Evolutionary conservation across 2,113 vertebrate species (phyloP), one percentile per base, ranked within the genome.

Genomic region (Nannospalax galili): DNA sequence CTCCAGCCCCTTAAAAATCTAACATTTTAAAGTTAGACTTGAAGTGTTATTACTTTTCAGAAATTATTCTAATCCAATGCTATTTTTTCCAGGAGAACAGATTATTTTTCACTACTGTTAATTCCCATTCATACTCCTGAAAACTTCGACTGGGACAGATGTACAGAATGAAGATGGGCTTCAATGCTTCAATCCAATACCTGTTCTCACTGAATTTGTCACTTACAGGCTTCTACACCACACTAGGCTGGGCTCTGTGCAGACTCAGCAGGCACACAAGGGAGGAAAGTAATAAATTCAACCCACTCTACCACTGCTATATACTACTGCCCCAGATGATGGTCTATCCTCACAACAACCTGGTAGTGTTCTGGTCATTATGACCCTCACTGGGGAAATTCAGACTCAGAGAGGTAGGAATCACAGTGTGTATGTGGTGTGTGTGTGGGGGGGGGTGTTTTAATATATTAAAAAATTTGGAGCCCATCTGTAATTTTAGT

Each of bases 11-110:
- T 52, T 52, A 11, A 52, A 11, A 11, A 17, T 10, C 48, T 52
- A 11, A 52, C 48, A 82, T 96, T 69, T 89, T 62, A 67, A 91
- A 88, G 35, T 58, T 42, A 60, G 91, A 84, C 9, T 82, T 52
- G 84, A 69, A 91, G 52, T 88, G 92, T 35, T 88, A 88, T 70
- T 94, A 22, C 5, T 65, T 73, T 96, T 89, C 80, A 93, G 79
- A 94, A 97, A 96, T 70, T 65, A 78, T 70, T 75, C 60, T 64
- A 95, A 37, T n/a, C 22, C 35, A 95, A 92, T 52, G 82, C 81
- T 84, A 15, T 77, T 73, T 92, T 60, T 82, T 65, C 74, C 16
- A 77, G 45, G 62, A 30, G 65, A 72, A 92, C 1, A 32, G 42
- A 85, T 88, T 88, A 22, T 84, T 88, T 81, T 94, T 90, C 35